Evolutionary conservation across 1,140 invertebrate species (phyloP), one percentile per base, ranked within the genome.

Genomic region (Harpegnathos saltator): DNA sequence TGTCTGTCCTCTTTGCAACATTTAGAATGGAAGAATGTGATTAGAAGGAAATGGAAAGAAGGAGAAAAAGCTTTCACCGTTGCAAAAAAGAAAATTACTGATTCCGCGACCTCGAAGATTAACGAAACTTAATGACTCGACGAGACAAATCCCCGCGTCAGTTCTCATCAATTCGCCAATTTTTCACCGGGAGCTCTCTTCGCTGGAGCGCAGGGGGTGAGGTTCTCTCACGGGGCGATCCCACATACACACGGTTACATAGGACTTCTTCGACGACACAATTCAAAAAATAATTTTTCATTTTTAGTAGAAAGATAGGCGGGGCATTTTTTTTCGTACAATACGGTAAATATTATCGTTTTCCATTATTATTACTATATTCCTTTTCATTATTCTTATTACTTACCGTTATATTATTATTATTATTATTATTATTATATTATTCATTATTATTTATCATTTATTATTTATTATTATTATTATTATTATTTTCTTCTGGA

Each of bases 261-360:
- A 90, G 85, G 87, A 90, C 86, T 89, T 87, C 84, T 90, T 91
- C 88, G 86, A 92, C 88, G 84, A 87, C 83, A 86, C 85, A 89
- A 92, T 92, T 93, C 89, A 90, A 93, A 93, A 93, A 93, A 92
- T 93, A 93, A 92, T 90, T 92, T 84, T 90, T 91, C 78, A 84
- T 86, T 89, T 88, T 90, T 85, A 91, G 87, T 92, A 92, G 89
- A 92, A 92, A 92, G 91, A 90, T 93, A 93, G 90, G 91, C 91
- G 84, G 90, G 91, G 84, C 56, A 90, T 90, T 88, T 80, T 44
- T n/a, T 58, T 86, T 84, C 89, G 81, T 87, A 87, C 63, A 89
- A 89, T 87, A n/a, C n/a, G 85, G 83, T 90, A 82, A 44, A 88
- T 85, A 90, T 90, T 81, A 89, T 85, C 83, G 66, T 84, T 82